These are phyloP conservation scores for Lasioglossum albipes DNA, from an alignment of 1,140 invertebrate species.

Conservation along the genomic window DNA sequence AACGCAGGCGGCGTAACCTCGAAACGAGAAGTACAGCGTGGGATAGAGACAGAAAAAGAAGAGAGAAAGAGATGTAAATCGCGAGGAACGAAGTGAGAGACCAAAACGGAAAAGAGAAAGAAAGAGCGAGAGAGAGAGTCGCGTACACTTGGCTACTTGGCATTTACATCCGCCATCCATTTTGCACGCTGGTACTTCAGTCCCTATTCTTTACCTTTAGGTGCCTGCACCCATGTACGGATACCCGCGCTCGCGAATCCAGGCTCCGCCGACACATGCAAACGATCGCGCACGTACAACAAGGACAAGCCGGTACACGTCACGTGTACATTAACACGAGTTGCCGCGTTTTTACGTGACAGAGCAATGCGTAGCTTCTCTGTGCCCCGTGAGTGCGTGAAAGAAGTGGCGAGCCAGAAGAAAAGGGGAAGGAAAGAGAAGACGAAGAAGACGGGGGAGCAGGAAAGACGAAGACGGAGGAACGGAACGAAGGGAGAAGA, in stretches of 20 bases:
- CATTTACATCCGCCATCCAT: slow-evolving; percentile 72
- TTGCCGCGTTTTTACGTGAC: slow-evolving; percentile 29
- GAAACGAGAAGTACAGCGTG: slow-evolving; percentile 3
- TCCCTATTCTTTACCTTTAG: slow-evolving; percentile 63
- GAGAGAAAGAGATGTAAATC: slow-evolving; percentile 10
- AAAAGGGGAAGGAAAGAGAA: not conserved
- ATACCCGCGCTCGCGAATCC: slow-evolving; percentile 7
- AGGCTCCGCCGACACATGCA: not conserved
- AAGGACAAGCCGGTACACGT: not conserved
- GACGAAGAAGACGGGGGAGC: not conserved
- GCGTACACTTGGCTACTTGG: slow-evolving; percentile 67
- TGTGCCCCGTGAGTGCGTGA: slow-evolving; percentile 6
- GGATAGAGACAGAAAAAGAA: slow-evolving; percentile 7
- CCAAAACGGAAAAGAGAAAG: slow-evolving; percentile 11
- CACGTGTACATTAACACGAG: slow-evolving; percentile 22
- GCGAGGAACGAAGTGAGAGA: not conserved
- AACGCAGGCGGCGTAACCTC: slow-evolving; percentile 40
- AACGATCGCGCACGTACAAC: not conserved
- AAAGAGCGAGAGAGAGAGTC: slow-evolving; percentile 30
- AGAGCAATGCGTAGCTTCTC: slow-evolving; percentile 17
- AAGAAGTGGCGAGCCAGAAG: not conserved
- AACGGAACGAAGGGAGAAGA: slow-evolving; percentile 20
- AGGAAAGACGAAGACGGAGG: slow-evolving; percentile 9
- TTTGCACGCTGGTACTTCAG: slow-evolving; percentile 63
- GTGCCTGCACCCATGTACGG: slow-evolving; percentile 55